A percentile compares a stretch with the other conserved stretches of the same genome.
Evolutionary conservation across 1,140 invertebrate genomes (phyloP).

Genomic region (Cydia strobilella): DNA sequence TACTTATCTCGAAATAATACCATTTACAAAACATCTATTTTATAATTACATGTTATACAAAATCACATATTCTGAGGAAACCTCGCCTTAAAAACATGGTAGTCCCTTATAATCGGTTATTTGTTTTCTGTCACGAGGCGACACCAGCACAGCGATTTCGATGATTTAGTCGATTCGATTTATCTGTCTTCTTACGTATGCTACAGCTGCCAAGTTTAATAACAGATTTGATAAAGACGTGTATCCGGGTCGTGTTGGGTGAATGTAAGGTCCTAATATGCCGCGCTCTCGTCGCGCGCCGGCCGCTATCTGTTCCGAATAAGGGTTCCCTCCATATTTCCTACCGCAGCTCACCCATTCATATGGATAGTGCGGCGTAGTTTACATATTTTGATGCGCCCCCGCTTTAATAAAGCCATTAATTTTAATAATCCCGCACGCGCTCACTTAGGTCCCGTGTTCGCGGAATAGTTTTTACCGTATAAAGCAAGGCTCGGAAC

Average conservation of each 20-base stretch:
- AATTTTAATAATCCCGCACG: constrained; percentile 55
- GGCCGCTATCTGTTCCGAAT: constrained; percentile 63
- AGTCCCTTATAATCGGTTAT: constrained; percentile 9
- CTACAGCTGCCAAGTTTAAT: constrained; percentile 64
- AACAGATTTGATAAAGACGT: constrained; percentile 67
- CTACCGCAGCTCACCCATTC: constrained; percentile 56
- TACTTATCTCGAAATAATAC: too few species aligned
- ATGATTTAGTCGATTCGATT: constrained; percentile 54
- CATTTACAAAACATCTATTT: too few species aligned
- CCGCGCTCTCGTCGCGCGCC: constrained; percentile 53
- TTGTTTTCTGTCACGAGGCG: not conserved
- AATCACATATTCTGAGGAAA: too few species aligned
- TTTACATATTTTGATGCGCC: constrained; percentile 62
- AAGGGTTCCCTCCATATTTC: constrained; percentile 63
- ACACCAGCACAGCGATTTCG: not conserved
- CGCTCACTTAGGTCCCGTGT: constrained; percentile 37
- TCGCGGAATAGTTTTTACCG: constrained; percentile 40
- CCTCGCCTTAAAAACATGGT: too few species aligned
- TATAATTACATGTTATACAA: too few species aligned
- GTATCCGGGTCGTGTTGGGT: constrained; percentile 54
- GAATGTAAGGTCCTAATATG: constrained; percentile 62
- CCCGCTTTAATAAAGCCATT: constrained; percentile 58
- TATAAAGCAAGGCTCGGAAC: too few species aligned
- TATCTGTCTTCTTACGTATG: constrained; percentile 42
- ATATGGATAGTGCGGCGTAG: constrained; percentile 61